These are phyloP conservation scores for Parambassis ranga DNA, from an alignment of 2,797 vertebrate genomes.

Conservation along the genomic window DNA sequence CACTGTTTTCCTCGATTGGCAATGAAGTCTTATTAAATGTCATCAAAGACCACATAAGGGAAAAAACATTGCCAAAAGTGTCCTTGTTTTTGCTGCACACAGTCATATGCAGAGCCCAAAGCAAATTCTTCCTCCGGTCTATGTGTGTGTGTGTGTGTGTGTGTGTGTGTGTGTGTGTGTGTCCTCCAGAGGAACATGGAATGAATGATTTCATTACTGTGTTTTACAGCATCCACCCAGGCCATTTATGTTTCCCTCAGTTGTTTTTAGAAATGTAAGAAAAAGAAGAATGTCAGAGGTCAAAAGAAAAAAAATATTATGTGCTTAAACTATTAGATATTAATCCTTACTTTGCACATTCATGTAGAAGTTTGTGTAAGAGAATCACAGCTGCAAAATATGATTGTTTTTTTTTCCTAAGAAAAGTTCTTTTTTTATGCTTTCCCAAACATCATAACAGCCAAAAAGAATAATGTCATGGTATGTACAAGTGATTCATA, in stretches of 20 bases:
- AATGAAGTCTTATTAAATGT: neutral
- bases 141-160: neutral
- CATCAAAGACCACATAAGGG: neutral
- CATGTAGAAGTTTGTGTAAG: too few species aligned
- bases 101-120: conserved; percentile 14
- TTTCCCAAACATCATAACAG: too few species aligned
- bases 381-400: too few species aligned
- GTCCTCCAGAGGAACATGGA: neutral
- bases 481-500: too few species aligned
- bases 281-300: neutral
- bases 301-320: neutral
- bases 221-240: neutral
- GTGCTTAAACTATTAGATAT: too few species aligned
- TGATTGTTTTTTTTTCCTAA: too few species aligned
- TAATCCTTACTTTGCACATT: too few species aligned
- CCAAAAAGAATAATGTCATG: too few species aligned
- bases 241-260: neutral
- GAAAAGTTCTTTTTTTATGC: too few species aligned
- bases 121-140: neutral
- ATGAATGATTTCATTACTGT: neutral
- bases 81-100: neutral
- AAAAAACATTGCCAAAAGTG: neutral
- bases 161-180: neutral
- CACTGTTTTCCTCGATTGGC: neutral
- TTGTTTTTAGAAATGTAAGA: neutral